Base-by-base conservation (phyloP, 1,140 invertebrate species). In the Scaptomyza graminum region DNA sequence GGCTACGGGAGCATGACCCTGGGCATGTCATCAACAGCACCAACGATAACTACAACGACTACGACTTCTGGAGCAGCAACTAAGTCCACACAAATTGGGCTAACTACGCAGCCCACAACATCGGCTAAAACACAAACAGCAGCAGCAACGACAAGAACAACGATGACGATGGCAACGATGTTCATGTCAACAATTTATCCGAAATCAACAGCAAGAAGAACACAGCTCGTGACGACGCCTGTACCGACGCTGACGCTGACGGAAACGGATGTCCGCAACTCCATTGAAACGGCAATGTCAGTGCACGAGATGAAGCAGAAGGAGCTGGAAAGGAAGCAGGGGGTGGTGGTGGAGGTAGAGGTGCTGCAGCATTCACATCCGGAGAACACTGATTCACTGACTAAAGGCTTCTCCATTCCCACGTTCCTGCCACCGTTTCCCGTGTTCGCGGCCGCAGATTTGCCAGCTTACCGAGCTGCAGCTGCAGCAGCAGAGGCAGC, bases 371-470 rank as follows among this genome's bases (percentile, higher is more conserved):
- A 57, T 15, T 47, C 55, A 54, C 80, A 76, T 82, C 75, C 71
- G 79, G 79, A 41, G 63, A 81, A 56, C 22, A 44, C 84, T 60
- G 84, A 83, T 61, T 70, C 79, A 74, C 76, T 91, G 75, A 88
- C 80, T 64, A 91, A 90, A 68, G 90, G 90, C 13, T 90, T 91
- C 73, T 90, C 90, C 59, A 90, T 91, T 22, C 90, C 90, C n/a
- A 91, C 90, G 52, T 90, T 91, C 63, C 71, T 91, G 61, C 90
- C 90, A 22, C 89, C 89, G 49, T 90, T 90, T 76, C 90, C 89
- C 63, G 79, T 79, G 44, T 91, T 91, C 47, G 84, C 89, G 37
- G 90, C 87, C 34, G 90, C 90, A 34, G 85, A 91, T 79, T 57
- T 91, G 65, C 82, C 90, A 37, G 83, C 83, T 56, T 88, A 83